Conservation (phyloP, 2,113 vertebrate genomes). For the Calypte anna region DNA sequence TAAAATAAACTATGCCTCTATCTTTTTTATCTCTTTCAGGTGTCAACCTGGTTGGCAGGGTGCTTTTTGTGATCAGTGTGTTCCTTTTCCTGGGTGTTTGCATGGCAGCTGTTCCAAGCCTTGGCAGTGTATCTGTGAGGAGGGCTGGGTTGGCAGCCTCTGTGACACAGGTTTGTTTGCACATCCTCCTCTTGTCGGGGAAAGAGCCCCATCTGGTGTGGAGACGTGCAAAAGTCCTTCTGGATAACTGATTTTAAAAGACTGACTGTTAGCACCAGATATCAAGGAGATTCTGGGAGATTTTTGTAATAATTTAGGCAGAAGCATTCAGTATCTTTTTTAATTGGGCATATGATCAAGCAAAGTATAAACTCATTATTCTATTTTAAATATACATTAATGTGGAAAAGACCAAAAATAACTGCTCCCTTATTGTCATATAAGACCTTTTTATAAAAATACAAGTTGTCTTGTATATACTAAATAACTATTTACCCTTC, state of each 20-base stretch:
- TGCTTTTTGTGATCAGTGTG: slow-evolving; percentile 85
- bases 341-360: neutral
- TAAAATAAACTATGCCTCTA: neutral
- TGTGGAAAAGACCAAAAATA: neutral
- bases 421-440: neutral
- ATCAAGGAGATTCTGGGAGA: neutral
- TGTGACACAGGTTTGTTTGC: slow-evolving; percentile 92
- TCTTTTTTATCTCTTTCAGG: slow-evolving; percentile 73
- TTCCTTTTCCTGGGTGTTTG: slow-evolving; percentile 86
- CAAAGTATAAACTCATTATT: neutral
- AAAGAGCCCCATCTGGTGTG: slow-evolving; percentile 70
- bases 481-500: neutral
- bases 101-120: slow-evolving; percentile 87
- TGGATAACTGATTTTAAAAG: neutral
- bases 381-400: neutral
- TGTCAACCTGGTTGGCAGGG: slow-evolving; percentile 93
- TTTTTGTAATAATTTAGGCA: neutral
- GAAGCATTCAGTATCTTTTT: neutral
- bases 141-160: slow-evolving; percentile 90
- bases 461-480: neutral
- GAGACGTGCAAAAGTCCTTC: neutral
- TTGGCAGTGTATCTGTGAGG: slow-evolving; percentile 91
- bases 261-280: neutral
- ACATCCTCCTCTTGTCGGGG: neutral
- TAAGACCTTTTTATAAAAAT: neutral